Conservation (phyloP, 2,113 vertebrate genomes). For the Caloenas nicobarica region DNA sequence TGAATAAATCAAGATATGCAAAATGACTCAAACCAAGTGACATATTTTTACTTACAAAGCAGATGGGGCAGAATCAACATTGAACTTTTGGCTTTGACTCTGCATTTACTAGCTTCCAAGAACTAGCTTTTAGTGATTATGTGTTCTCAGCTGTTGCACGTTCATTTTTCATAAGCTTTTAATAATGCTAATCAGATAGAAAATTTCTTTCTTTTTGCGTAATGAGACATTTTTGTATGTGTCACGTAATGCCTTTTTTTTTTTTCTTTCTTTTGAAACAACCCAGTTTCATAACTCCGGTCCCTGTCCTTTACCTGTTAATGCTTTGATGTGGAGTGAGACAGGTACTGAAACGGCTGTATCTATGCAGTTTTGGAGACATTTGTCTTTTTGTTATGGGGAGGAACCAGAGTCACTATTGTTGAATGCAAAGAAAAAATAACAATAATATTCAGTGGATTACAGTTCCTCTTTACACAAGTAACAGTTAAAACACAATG, state of each 20-base stretch:
- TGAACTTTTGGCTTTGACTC: background rate
- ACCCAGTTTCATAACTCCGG: fast-evolving
- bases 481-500: background rate
- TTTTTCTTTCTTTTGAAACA: background rate
- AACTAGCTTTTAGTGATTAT: background rate
- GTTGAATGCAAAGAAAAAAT: background rate
- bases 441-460: background rate
- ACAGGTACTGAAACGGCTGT: background rate
- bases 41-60: background rate
- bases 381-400: background rate
- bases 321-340: background rate
- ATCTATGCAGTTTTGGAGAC: background rate
- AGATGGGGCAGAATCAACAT: background rate
- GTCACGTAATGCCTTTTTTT: background rate
- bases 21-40: background rate
- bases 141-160: background rate
- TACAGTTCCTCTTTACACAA: background rate
- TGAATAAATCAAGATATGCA: slow-evolving; percentile 24
- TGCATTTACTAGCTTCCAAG: background rate
- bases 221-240: background rate
- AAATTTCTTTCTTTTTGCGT: background rate
- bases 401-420: background rate
- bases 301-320: background rate
- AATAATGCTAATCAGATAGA: background rate
- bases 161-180: slow-evolving; percentile 19